Base-by-base conservation (phyloP, 2,888 invertebrate genomes). In the Catonia carolina region DNA sequence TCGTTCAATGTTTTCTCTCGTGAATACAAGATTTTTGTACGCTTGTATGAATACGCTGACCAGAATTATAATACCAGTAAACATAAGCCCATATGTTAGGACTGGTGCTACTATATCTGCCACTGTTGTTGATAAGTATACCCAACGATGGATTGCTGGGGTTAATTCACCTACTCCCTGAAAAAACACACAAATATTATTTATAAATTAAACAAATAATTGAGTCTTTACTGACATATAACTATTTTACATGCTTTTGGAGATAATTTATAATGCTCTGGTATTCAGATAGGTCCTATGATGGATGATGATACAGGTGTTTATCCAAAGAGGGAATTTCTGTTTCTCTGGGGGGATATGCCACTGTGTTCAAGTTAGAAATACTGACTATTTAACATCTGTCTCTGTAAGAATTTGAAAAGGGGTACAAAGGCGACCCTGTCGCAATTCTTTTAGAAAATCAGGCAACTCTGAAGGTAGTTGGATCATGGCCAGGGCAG, bases 81-180 rank as follows among this genome's bases (percentile, higher is more conserved):
- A 71, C 58, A 89, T 85, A 70, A 84, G 77, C 22, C 86, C 81
- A 71, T 88, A 90, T 1, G 84, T 81, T 51, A 85, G 71, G 12
- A 84, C 67, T 0, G 89, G 88, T 15, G 80, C 83, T 0, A 84
- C 81, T 22, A 83, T 72, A 14, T 89, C 89, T 1, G 83, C 85
- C 60, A 90, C 80, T 0, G 86, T 85, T 1, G 90, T 90, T 14
- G 86, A 85, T 41, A 90, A 69, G 72, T 84, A 90, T 17, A 90
- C 81, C 87, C 87, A 89, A 18, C 86, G 77, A 68, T 85, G 80
- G 55, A 91, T 89, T n/a, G 86, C 75, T 0, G 88, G 85, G 0
- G 88, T 80, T 6, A 91, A 70, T 63, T 89, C 89, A 53, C 85
- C 85, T 39, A 90, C 79, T 10, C 90, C 90, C 83, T 86, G 70